Conservation (phyloP, 2,888 invertebrate species). For the Eupithecia vulgata region DNA sequence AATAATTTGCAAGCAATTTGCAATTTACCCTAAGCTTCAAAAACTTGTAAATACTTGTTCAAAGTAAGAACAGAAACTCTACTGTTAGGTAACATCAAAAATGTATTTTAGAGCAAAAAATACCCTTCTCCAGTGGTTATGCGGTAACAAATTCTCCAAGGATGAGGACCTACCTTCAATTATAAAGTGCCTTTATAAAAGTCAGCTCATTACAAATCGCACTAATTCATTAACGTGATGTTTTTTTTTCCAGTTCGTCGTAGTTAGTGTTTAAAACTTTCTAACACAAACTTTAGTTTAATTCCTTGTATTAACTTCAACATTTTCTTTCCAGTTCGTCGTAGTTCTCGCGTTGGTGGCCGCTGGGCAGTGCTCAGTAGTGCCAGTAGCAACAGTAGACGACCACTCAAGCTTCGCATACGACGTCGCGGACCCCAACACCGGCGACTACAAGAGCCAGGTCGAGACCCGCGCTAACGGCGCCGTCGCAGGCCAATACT, state of each 20-base stretch:
- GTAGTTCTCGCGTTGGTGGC: slow-evolving; percentile 69
- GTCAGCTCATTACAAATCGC: not conserved
- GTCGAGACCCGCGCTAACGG: slow-evolving; percentile 79
- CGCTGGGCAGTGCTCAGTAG: slow-evolving; percentile 66
- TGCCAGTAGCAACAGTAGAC: slow-evolving; percentile 65
- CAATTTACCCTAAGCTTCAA: not conserved
- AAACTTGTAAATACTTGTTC: not conserved
- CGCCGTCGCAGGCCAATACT: slow-evolving; percentile 80
- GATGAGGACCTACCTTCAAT: not conserved
- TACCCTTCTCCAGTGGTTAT: no score
- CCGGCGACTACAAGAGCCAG: slow-evolving; percentile 84
- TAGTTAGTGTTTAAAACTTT: no score
- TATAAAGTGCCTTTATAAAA: not conserved
- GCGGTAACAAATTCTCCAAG: not conserved
- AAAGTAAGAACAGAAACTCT: not conserved
- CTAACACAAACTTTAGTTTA: not conserved
- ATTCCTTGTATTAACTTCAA: not conserved
- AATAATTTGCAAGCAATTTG: not conserved
- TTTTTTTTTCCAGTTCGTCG: no score
- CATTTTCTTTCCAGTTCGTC: slow-evolving; percentile 56
- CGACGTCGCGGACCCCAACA: slow-evolving; percentile 81
- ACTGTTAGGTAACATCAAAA: not conserved
- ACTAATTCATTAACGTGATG: not conserved
- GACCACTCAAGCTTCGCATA: slow-evolving; percentile 78
- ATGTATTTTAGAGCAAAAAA: not conserved